A percentile compares a stretch with the other conserved stretches of the same genome.
phyloP scores from a whole-genome alignment of 23 tunicate genomes.

The Trididemnum nubilum region DNA sequence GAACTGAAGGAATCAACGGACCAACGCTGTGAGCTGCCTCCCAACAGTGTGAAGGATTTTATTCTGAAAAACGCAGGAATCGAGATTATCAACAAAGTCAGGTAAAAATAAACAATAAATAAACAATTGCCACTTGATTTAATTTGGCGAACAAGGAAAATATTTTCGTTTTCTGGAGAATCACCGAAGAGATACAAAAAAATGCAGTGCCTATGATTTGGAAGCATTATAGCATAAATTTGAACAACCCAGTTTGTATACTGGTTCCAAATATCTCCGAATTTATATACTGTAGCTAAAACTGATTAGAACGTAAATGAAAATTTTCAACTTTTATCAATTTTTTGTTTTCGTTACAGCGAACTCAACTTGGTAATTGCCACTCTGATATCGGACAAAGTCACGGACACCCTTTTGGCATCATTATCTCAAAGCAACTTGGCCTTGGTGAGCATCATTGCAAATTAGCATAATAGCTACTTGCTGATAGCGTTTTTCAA shows the following conservation, averaged over 20 bases:
- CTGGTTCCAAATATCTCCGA: too few relatives aligned
- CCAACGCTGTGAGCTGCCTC: conserved; percentile 38
- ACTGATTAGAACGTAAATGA: too few relatives aligned
- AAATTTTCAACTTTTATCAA: too few relatives aligned
- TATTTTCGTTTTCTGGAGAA: background rate
- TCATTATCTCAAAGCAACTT: conserved; percentile 79
- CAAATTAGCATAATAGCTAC: too few relatives aligned
- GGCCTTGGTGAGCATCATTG: conserved; percentile 51
- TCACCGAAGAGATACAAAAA: too few relatives aligned
- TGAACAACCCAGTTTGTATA: too few relatives aligned
- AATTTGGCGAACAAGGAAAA: too few relatives aligned
- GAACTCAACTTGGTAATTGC: conserved; percentile 76
- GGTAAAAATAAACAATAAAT: too few relatives aligned
- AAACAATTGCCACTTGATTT: too few relatives aligned
- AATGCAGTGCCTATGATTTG: too few relatives aligned
- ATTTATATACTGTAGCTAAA: too few relatives aligned
- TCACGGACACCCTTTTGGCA: conserved; percentile 75
- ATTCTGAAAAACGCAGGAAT: conserved; percentile 51
- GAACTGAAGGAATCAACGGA: conserved; percentile 33
- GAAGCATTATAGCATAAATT: too few relatives aligned
- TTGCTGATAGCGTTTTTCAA: background rate
- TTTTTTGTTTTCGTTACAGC: conserved; percentile 35
- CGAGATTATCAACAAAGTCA: conserved; percentile 75
- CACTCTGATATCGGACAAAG: conserved; percentile 82
- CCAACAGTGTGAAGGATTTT: conserved; percentile 44